Evolutionary conservation across 2,113 vertebrate species (phyloP), one percentile per base, ranked within the genome.

Genomic region (Ptilorrhoa leucosticta): DNA sequence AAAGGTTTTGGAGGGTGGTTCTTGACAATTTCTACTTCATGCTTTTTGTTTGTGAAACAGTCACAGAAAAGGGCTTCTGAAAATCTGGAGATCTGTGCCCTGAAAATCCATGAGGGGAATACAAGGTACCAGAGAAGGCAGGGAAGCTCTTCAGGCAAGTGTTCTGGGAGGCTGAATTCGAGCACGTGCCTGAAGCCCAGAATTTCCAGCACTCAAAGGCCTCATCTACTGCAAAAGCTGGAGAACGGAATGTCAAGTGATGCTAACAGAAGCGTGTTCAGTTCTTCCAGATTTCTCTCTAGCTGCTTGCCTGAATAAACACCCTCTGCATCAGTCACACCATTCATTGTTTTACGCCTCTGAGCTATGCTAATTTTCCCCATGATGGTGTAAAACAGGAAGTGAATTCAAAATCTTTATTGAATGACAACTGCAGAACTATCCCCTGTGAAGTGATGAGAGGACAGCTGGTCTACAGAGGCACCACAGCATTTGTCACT

Each of bases 241-340:
- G 24, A 86, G 68, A 70, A 75, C 26, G 24, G 61, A 69, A 75
- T 76, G 31, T 53, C 65, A 79, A 37, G 45, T 40, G 64, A 73
- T 92, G 47, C 51, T 83, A 33, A 70, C 10, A 71, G 79, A 79
- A 83, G 51, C 9, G 47, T 45, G 35, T 91, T 90, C 6, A 15
- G 9, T 90, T 86, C 56, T 94, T 78, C 47, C 6, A 28, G 40
- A 50, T n/a, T 70, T 57, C 30, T 86, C 17, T 77, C 58, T 72
- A 76, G 24, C 71, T 90, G 42, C 92, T 33, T 96, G 47, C 65
- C 37, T 96, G 82, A 94, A 84, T 42, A 75, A 85, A 82, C 71
- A 78, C 76, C 15, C 63, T 70, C 56, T 81, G 68, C 65, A 81
- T 88, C 56, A 82, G 71, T 83, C 71, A 63, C 54, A 56, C 54